Evolutionary conservation across 1,140 invertebrate genomes (phyloP).

Genomic region (Eupristina koningsbergeri): DNA sequence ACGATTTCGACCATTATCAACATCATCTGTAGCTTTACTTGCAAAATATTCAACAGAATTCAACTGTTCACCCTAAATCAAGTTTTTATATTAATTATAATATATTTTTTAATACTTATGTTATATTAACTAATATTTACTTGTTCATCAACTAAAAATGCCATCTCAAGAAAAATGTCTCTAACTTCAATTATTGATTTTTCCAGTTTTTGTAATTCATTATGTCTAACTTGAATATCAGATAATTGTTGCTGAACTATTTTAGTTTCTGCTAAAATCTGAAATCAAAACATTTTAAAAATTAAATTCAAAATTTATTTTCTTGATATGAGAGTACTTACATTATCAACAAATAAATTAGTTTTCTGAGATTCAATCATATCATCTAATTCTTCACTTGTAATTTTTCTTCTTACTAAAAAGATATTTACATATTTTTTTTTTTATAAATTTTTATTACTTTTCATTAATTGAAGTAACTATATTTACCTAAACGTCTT

Average conservation of each 20-base stretch:
- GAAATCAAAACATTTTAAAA: conserved; percentile 52
- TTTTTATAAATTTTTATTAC: background rate
- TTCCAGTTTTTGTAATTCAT: conserved; percentile 88
- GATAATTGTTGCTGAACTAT: conserved; percentile 85
- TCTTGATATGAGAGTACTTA: conserved; percentile 64
- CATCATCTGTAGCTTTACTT: conserved; percentile 77
- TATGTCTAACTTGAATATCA: conserved; percentile 87
- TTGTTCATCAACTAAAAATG: conserved; percentile 83
- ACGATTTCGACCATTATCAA: conserved; percentile 78
- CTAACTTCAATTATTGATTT: conserved; percentile 84
- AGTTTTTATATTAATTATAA: background rate
- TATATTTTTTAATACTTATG: conserved; percentile 28
- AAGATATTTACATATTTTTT: conserved; percentile 51
- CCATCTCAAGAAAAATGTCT: conserved; percentile 88
- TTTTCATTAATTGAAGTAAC: conserved; percentile 13
- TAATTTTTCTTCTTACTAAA: conserved; percentile 74
- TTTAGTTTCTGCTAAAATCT: conserved; percentile 87
- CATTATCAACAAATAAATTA: conserved; percentile 77
- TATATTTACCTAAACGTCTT: conserved; percentile 80
- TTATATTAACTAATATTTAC: conserved; percentile 62
- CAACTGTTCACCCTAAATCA: conserved; percentile 79
- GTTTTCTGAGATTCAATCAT: conserved; percentile 74
- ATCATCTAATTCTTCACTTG: conserved; percentile 74
- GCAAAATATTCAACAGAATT: conserved; percentile 83
- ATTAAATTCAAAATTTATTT: conserved; percentile 10